These are phyloP conservation scores for Peribatodes rhomboidaria DNA, from an alignment of 2,888 invertebrate species.

Conservation along the genomic window DNA sequence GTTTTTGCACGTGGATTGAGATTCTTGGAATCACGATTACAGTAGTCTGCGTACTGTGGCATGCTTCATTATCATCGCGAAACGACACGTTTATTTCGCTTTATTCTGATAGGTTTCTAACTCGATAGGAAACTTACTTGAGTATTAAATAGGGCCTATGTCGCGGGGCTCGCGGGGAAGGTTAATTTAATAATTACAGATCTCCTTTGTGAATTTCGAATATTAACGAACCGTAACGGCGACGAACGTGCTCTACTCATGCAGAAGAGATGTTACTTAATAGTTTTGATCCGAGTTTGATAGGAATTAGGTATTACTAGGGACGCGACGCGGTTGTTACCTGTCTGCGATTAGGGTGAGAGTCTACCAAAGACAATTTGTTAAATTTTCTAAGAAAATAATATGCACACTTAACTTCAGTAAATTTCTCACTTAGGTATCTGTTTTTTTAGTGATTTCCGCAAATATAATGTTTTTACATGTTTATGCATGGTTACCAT, in stretches of 20 bases:
- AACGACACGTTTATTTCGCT: slow-evolving; percentile 12
- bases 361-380: no score
- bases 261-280: slow-evolving; percentile 19
- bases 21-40: background rate
- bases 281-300: slow-evolving; percentile 15
- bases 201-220: slow-evolving; percentile 24
- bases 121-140: slow-evolving; percentile 31
- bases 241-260: slow-evolving; percentile 11
- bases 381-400: no score
- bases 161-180: slow-evolving; percentile 13
- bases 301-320: background rate
- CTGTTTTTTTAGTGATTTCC: no score
- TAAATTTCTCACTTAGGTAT: no score
- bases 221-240: slow-evolving; percentile 17
- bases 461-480: no score
- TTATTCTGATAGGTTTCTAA: slow-evolving; percentile 12
- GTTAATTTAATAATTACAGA: slow-evolving; percentile 35
- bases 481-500: no score
- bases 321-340: background rate
- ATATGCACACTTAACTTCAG: no score
- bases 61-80: background rate
- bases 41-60: background rate
- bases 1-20: slow-evolving; percentile 6
- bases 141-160: slow-evolving; percentile 14
- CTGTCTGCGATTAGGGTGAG: background rate